Evolutionary conservation across 2,113 vertebrate genomes (phyloP).

Genomic region (Ciconia maguari): DNA sequence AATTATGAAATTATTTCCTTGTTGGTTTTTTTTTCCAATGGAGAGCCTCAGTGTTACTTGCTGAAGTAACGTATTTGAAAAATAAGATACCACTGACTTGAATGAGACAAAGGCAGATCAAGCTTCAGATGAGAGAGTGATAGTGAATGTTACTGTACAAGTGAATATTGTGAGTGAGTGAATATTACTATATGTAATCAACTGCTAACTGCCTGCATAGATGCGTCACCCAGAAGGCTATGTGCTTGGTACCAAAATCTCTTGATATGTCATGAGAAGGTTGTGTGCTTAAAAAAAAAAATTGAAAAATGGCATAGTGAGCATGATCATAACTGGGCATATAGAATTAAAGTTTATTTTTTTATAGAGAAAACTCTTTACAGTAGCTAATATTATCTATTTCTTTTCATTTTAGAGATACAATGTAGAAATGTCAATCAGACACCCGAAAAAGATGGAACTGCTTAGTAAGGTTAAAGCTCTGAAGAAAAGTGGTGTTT

Average conservation of each 20-base stretch:
- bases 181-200: background rate
- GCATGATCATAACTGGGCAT: background rate
- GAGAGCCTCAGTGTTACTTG: background rate
- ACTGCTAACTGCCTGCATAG: background rate
- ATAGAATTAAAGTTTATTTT: background rate
- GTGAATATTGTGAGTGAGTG: background rate
- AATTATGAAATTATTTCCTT: background rate
- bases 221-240: background rate
- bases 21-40: background rate
- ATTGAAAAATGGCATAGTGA: background rate
- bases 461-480: conserved; percentile 88
- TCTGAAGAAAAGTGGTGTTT: conserved; percentile 84
- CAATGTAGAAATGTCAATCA: conserved; percentile 89
- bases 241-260: background rate
- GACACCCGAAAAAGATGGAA: conserved; percentile 84
- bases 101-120: background rate
- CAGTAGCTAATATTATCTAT: conserved; percentile 10
- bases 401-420: conserved; percentile 82
- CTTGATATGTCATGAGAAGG: background rate
- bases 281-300: background rate
- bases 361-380: background rate
- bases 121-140: background rate
- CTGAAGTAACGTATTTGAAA: background rate
- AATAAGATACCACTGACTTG: background rate
- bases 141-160: background rate